Percentiles rank a stretch among this genome's conserved stretches.
phyloP scores from a whole-genome alignment of 1,140 invertebrate genomes.

The Akabosia matsudoensis region DNA sequence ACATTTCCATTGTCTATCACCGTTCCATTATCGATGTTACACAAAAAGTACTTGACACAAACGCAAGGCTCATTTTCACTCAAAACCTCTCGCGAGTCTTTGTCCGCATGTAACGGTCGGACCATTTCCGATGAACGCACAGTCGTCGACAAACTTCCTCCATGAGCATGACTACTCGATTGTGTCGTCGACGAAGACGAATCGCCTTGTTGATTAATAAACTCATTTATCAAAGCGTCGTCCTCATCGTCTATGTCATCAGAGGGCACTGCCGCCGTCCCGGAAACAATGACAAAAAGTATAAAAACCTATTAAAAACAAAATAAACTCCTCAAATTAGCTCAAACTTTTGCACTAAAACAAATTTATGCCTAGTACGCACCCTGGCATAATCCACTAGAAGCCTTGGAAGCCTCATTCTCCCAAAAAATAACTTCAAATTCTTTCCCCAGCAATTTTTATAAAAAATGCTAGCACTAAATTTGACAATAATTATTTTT shows the following conservation, averaged over 20 bases:
- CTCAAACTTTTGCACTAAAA: background rate
- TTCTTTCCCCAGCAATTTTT: no score
- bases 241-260: background rate
- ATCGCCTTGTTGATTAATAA: background rate
- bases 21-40: slow-evolving; percentile 57
- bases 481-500: no score
- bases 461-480: no score
- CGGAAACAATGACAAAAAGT: background rate
- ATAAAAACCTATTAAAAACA: background rate
- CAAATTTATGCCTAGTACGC: no score
- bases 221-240: background rate
- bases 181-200: background rate
- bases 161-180: background rate
- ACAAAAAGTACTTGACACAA: slow-evolving; percentile 68
- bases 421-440: no score
- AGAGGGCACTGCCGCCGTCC: background rate
- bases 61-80: slow-evolving; percentile 49
- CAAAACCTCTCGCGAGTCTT: background rate
- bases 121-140: background rate
- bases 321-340: background rate
- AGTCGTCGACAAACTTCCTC: background rate
- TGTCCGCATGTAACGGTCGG: background rate
- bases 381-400: no score
- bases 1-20: slow-evolving; percentile 64
- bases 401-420: no score